Evolutionary conservation across 30 jellyfish, hydroid and myxozoan genomes (phyloP).

Genomic region (Aurelia aurita complex sp. Pacific): DNA sequence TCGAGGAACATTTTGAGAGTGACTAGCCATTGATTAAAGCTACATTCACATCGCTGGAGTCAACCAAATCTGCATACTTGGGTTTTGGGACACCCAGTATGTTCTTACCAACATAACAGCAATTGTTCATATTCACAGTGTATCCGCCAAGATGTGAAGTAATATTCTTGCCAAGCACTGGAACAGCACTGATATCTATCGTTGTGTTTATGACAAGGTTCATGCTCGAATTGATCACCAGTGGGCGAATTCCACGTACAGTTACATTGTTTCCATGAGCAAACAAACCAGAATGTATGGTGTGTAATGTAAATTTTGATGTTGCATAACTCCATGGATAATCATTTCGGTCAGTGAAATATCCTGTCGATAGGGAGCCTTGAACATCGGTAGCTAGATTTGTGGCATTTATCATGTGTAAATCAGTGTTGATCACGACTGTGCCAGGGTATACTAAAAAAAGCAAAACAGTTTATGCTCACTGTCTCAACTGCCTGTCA

Average conservation of each 20-base stretch:
- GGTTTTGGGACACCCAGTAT: not conserved
- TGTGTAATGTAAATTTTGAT: not conserved
- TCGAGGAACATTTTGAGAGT: no score
- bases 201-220: constrained; percentile 23
- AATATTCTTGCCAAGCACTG: not conserved
- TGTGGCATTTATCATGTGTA: no score
- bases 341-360: constrained; percentile 9
- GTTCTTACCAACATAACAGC: constrained; percentile 67
- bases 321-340: constrained; percentile 16
- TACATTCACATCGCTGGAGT: no score
- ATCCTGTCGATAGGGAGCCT: not conserved
- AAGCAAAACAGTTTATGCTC: no score
- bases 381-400: not conserved
- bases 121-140: constrained; percentile 5
- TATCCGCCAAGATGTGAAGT: constrained; percentile 40
- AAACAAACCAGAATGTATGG: not conserved
- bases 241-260: constrained; percentile 30
- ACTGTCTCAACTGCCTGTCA: no score
- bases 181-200: constrained; percentile 21
- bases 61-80: no score
- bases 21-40: no score
- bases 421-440: no score
- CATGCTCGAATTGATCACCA: constrained; percentile 6
- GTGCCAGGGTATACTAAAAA: no score
- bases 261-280: not conserved